phyloP scores from a whole-genome alignment of 2,113 vertebrate genomes.

The Zonotrichia leucophrys region DNA sequence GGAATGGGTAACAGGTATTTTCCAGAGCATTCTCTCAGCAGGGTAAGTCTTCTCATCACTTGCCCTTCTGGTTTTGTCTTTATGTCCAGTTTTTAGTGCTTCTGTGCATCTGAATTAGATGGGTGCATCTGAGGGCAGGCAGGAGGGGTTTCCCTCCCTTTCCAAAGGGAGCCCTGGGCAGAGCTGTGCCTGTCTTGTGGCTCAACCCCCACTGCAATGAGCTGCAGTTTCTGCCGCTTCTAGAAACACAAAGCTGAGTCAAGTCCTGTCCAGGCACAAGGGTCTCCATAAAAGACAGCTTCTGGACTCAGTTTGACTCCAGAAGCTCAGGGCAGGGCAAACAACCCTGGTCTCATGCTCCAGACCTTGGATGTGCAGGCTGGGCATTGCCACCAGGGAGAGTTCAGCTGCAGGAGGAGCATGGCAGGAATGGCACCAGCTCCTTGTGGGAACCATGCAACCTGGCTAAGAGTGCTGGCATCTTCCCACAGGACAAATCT shows the following conservation, averaged over 20 bases:
- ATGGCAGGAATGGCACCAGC: not conserved
- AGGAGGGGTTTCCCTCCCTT: not conserved
- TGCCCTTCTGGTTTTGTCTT: not conserved
- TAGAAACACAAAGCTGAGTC: not conserved
- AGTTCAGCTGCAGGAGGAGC: not conserved
- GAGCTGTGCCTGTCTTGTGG: accelerated
- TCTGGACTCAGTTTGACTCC: not conserved
- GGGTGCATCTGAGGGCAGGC: not conserved
- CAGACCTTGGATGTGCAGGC: not conserved
- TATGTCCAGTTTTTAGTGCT: not conserved
- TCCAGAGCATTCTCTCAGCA: not conserved
- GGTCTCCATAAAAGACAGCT: not conserved
- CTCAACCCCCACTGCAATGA: not conserved
- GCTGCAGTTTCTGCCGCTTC: not conserved
- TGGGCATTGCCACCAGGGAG: not conserved
- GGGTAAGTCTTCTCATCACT: not conserved
- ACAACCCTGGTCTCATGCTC: not conserved
- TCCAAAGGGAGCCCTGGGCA: not conserved
- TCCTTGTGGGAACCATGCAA: not conserved
- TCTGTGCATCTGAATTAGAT: not conserved
- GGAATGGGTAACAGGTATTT: not conserved
- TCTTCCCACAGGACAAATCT: not conserved
- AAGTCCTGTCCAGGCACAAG: not conserved
- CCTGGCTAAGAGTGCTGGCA: not conserved
- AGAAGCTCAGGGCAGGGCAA: not conserved